Percentiles rank a stretch among this genome's conserved stretches.
Evolutionary conservation across 2,113 vertebrate genomes (phyloP).

Genomic region (Lepidothrix coronata): DNA sequence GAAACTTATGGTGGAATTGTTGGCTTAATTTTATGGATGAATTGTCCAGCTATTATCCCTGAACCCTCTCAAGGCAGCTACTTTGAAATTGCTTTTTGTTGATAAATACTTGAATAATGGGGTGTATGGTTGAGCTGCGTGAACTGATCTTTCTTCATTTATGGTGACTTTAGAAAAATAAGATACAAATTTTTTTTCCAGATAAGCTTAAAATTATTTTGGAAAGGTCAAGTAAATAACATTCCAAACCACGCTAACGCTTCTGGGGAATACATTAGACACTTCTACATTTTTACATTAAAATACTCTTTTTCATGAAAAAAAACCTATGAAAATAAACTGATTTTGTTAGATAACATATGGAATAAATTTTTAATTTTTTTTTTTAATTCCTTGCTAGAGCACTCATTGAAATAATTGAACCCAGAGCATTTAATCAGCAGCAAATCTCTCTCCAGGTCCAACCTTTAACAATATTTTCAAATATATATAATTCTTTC

Average conservation of each 20-base stretch:
- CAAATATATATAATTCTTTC: neutral
- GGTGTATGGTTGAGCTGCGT: neutral
- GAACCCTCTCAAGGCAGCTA: neutral
- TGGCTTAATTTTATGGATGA: conserved; percentile 55
- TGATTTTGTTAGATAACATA: neutral
- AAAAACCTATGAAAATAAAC: neutral
- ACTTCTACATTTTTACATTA: neutral
- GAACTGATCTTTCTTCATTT: conserved; percentile 23
- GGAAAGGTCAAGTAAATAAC: neutral
- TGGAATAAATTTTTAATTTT: neutral
- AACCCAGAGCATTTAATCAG: neutral
- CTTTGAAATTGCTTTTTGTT: conserved; percentile 48
- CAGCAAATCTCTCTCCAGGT: neutral
- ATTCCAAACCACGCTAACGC: neutral
- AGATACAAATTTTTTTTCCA: neutral
- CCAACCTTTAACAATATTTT: neutral
- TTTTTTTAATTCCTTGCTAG: neutral
- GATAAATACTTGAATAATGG: conserved; percentile 28
- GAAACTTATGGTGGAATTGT: neutral
- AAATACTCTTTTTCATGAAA: neutral
- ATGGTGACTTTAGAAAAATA: neutral
- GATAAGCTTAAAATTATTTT: neutral
- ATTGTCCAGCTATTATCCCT: conserved; percentile 24
- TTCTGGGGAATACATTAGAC: neutral
- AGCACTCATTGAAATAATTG: neutral